Percentiles rank a stretch among this genome's conserved stretches.
These are phyloP conservation scores for Tetrax tetrax DNA, from an alignment of 2,113 vertebrate genomes.

Conservation along the genomic window DNA sequence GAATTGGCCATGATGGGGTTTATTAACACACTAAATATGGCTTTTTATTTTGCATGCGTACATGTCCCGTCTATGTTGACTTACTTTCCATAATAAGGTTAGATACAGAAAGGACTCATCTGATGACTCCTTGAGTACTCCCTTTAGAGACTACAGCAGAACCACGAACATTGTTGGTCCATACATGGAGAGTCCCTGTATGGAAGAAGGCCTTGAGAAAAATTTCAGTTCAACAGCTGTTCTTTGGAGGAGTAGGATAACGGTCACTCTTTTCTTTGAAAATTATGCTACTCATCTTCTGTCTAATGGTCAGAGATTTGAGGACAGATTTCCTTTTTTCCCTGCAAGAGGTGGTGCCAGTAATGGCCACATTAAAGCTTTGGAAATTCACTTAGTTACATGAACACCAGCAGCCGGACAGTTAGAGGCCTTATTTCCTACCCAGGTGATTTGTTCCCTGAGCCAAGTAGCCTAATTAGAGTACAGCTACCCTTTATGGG, in stretches of 20 bases:
- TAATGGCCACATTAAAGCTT: background rate
- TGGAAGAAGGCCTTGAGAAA: background rate
- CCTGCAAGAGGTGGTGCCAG: background rate
- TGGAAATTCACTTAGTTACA: background rate
- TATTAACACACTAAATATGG: background rate
- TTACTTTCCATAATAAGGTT: background rate
- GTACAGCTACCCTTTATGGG: background rate
- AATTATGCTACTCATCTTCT: background rate
- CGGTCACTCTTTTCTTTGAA: background rate
- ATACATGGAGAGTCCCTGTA: background rate
- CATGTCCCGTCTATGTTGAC: background rate
- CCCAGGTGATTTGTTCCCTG: background rate
- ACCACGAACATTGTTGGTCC: background rate
- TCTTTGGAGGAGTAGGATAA: background rate
- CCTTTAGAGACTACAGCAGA: background rate
- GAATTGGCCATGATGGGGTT: background rate
- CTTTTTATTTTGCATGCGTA: background rate
- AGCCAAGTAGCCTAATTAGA: background rate
- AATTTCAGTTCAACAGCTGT: background rate
- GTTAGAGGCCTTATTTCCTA: background rate
- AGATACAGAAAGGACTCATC: background rate
- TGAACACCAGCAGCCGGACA: background rate
- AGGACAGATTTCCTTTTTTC: background rate
- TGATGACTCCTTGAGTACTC: background rate
- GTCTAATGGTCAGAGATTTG: background rate